These are phyloP conservation scores for Otus sunia DNA, from an alignment of 2,113 vertebrate genomes.

Conservation along the genomic window DNA sequence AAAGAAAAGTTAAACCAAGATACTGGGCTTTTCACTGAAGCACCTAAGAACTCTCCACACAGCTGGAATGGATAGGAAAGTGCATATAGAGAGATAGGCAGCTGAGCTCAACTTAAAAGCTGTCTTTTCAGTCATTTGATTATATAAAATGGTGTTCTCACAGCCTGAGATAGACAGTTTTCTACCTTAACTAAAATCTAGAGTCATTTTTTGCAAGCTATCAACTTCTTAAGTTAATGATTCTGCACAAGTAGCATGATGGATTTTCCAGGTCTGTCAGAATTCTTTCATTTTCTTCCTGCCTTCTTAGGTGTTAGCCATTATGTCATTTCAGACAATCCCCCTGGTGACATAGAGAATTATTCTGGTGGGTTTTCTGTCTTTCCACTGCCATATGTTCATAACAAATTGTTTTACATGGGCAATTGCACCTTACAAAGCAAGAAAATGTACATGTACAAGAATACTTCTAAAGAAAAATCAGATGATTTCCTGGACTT, in stretches of 20 bases:
- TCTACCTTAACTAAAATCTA: not conserved
- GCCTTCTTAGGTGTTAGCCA: not conserved
- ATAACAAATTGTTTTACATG: constrained; percentile 46
- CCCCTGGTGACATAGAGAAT: not conserved
- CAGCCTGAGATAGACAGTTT: not conserved
- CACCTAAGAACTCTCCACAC: not conserved
- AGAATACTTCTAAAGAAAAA: not conserved
- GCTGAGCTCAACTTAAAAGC: not conserved
- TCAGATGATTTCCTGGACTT: not conserved
- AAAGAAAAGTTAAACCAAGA: not conserved
- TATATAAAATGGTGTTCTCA: not conserved
- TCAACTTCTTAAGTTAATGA: not conserved
- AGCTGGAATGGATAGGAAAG: not conserved
- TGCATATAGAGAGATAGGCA: not conserved
- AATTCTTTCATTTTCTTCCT: not conserved
- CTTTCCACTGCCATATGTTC: constrained; percentile 18
- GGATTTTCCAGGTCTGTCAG: not conserved
- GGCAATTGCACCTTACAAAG: constrained; percentile 15
- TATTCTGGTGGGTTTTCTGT: constrained; percentile 10
- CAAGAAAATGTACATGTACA: not conserved
- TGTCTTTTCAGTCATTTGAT: not conserved
- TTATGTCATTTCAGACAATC: not conserved
- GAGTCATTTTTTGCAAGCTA: not conserved
- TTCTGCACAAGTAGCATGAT: not conserved
- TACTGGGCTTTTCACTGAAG: not conserved